A percentile compares a stretch with the other conserved stretches of the same genome.
Evolutionary conservation across 2,113 vertebrate species (phyloP).

Genomic region (Ammodytes marinus): DNA sequence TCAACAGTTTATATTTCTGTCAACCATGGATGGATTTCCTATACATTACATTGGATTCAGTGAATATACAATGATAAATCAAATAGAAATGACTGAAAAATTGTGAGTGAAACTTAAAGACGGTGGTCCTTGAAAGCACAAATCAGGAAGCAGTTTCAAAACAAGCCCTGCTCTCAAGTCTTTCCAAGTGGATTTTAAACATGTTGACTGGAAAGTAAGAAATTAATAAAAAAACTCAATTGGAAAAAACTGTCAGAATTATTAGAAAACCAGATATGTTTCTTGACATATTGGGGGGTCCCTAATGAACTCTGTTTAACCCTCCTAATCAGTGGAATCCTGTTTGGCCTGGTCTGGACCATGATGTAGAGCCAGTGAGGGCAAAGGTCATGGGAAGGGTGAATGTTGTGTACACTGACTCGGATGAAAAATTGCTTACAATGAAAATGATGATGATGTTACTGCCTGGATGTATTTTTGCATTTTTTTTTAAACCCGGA

Average conservation of each 20-base stretch:
- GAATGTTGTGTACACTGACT: slow-evolving; percentile 22
- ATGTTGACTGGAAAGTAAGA: not conserved
- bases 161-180: not conserved
- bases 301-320: slow-evolving; percentile 20
- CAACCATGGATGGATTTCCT: not conserved
- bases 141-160: not conserved
- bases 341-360: slow-evolving; percentile 18
- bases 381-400: slow-evolving; percentile 65
- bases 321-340: slow-evolving; percentile 1
- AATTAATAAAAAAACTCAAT: not conserved
- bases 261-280: not conserved
- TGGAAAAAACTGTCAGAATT: not conserved
- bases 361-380: slow-evolving; percentile 37
- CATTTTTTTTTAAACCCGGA: not conserved
- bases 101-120: too few relatives aligned
- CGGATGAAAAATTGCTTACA: slow-evolving; percentile 10
- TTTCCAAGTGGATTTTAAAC: not conserved
- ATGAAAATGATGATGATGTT: slow-evolving; percentile 16
- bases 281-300: not conserved
- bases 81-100: too few relatives aligned
- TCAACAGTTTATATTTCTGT: not conserved
- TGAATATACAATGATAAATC: too few relatives aligned
- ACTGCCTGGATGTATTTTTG: not conserved
- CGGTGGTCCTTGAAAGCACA: not conserved
- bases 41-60: not conserved